phyloP scores from a whole-genome alignment of 2,797 vertebrate species.

The Acrocephalus scirpaceus region DNA sequence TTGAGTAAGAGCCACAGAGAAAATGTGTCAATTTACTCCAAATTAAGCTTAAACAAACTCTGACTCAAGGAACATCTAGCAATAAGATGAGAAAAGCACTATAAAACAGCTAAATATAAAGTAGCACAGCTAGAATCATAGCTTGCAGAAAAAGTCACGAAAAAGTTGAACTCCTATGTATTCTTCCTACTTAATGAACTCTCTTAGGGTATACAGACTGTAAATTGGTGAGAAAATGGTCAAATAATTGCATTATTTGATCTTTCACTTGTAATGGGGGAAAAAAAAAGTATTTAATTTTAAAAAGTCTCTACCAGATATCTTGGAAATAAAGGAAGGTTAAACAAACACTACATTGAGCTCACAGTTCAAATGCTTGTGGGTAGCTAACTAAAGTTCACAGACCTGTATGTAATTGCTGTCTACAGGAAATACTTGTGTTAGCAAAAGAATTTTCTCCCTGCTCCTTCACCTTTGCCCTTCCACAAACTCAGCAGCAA shows the following conservation, averaged over 20 bases:
- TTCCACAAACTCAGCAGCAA: not conserved
- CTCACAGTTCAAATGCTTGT: constrained; percentile 43
- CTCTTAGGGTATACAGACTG: not conserved
- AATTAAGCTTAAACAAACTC: not conserved
- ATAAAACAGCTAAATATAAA: not conserved
- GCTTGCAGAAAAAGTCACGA: not conserved
- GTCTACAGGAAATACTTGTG: constrained; percentile 66
- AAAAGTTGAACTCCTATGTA: not conserved
- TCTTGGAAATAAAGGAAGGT: constrained; percentile 32
- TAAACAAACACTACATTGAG: constrained; percentile 33
- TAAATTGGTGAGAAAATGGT: constrained; percentile 11
- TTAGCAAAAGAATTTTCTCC: constrained; percentile 30
- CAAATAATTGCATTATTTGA: constrained; percentile 22
- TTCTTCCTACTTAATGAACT: not conserved
- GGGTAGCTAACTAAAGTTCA: constrained; percentile 57
- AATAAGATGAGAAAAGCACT: not conserved
- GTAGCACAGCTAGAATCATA: not conserved
- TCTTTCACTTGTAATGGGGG: not conserved
- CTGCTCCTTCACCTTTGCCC: not conserved
- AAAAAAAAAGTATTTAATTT: not conserved
- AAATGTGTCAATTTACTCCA: not conserved
- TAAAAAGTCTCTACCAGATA: constrained; percentile 9
- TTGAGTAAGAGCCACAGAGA: not conserved
- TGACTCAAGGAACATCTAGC: not conserved
- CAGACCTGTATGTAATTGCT: constrained; percentile 59